Evolutionary conservation across 2,113 vertebrate genomes (phyloP).

Genomic region (Callaeas wilsoni): DNA sequence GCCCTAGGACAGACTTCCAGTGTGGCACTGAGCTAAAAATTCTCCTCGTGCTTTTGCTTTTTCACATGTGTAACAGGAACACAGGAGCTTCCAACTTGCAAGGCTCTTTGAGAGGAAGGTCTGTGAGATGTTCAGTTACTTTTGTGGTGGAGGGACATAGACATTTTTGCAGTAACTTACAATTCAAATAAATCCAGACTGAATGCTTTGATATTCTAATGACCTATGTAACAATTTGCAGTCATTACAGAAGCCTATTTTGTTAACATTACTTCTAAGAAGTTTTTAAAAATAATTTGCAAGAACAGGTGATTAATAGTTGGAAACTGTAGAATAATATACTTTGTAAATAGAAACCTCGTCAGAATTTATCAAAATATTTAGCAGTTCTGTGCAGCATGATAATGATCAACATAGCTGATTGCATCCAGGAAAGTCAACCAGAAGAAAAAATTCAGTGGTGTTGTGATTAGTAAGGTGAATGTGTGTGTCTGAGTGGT

Average conservation of each 20-base stretch:
- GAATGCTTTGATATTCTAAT: background rate
- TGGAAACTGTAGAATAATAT: background rate
- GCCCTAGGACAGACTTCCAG: background rate
- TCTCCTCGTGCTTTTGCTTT: background rate
- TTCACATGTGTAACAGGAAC: background rate
- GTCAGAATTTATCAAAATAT: background rate
- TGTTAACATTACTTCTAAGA: background rate
- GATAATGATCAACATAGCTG: background rate
- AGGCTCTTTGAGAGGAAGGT: background rate
- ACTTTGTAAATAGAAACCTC: background rate
- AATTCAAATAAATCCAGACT: background rate
- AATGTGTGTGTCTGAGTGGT: background rate
- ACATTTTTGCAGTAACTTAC: background rate
- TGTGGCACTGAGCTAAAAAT: background rate
- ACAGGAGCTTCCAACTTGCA: background rate
- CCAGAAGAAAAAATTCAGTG: background rate
- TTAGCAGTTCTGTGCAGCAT: background rate
- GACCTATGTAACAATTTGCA: background rate
- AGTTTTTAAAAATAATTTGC: background rate
- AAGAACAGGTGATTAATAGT: background rate
- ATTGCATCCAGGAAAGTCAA: background rate
- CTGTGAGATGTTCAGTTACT: background rate
- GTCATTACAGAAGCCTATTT: background rate
- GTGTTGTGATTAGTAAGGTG: background rate
- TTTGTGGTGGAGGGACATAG: background rate